Base-by-base conservation (phyloP, 2,797 vertebrate genomes). In the Enteromius afrohamiltoni region DNA sequence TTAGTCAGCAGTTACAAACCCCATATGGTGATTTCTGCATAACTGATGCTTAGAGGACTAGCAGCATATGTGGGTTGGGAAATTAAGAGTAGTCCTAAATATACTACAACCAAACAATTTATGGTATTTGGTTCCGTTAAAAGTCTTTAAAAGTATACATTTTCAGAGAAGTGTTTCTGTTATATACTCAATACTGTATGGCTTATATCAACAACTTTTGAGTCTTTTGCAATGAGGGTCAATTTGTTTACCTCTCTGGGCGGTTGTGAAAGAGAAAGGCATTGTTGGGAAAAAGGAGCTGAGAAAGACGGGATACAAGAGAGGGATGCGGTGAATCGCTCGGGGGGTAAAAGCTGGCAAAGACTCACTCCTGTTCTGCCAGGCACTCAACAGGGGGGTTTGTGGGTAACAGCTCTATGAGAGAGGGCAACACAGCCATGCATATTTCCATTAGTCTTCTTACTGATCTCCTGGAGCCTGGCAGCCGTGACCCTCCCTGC, bases 1-100 rank as follows among this genome's bases (percentile, higher is more conserved):
- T 87, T 87, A 87, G 71, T 85, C 80, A 83, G 84, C 75, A 23
- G 71, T 80, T 78, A 53, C 65, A 62, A 80, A 74, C 86, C 71
- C 80, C 64, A 77, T 45, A 73, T 78, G 79, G 7, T 67, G 5
- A 67, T 64, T 74, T 82, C 60, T 67, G 47, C 79, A 82, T 75
- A 69, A 64, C 74, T 34, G 40, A 51, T 55, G 31, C 60, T 53
- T 74, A 58, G 8, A 84, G 51, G 23, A 74, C 53, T 51, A 85
- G 40, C 37, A 77, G 69, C 19, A 58, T 26, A 73, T 49, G 67
- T 53, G 51, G 49, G 16, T n/a, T 17, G 23, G 65, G 14, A 76
- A 40, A 45, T 21, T 29, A 45, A 49, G 16, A 19, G 40, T 23
- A 19, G 1, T 8, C 23, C 4, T 40, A 23, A 60, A 26, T 60